These are phyloP conservation scores for Caradrina kadenii DNA, from an alignment of 2,888 invertebrate genomes.

Conservation along the genomic window DNA sequence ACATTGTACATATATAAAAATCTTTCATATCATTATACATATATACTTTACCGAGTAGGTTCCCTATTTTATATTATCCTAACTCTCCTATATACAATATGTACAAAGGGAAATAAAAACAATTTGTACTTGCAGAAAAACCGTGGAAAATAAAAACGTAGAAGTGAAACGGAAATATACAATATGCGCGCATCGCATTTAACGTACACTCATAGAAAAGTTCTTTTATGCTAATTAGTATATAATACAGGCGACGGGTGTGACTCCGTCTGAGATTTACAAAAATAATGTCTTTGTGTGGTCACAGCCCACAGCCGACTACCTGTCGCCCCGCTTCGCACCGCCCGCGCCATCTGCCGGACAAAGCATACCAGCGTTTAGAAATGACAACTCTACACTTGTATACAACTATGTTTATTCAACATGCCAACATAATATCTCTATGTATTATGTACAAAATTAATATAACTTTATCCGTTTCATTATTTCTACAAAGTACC, in stretches of 20 bases:
- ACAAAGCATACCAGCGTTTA: constrained; percentile 66
- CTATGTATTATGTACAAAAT: constrained; percentile 42
- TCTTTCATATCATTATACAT: constrained; percentile 83
- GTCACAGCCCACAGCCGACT: constrained; percentile 66
- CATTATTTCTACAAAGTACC: constrained; percentile 33
- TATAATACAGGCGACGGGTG: constrained; percentile 78
- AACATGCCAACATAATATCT: constrained; percentile 52
- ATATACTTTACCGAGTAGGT: constrained; percentile 79
- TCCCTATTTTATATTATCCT: constrained; percentile 80
- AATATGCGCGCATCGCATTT: constrained; percentile 66
- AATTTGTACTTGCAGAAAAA: constrained; percentile 91
- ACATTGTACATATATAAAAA: constrained; percentile 87
- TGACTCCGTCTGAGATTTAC: constrained; percentile 82
- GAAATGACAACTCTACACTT: constrained; percentile 56
- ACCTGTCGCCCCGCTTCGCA: constrained; percentile 82
- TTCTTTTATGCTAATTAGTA: constrained; percentile 70
- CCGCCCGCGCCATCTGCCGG: constrained; percentile 75
- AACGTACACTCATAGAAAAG: constrained; percentile 75
- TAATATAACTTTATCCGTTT: constrained; percentile 24
- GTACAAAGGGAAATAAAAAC: constrained; percentile 90
- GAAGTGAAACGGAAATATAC: constrained; percentile 85
- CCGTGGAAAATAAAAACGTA: constrained; percentile 83
- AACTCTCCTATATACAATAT: constrained; percentile 89
- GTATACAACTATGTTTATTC: constrained; percentile 55
- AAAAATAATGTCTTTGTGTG: constrained; percentile 76